phyloP scores from a whole-genome alignment of 2,113 vertebrate species.

The Callopanchax toddi region DNA sequence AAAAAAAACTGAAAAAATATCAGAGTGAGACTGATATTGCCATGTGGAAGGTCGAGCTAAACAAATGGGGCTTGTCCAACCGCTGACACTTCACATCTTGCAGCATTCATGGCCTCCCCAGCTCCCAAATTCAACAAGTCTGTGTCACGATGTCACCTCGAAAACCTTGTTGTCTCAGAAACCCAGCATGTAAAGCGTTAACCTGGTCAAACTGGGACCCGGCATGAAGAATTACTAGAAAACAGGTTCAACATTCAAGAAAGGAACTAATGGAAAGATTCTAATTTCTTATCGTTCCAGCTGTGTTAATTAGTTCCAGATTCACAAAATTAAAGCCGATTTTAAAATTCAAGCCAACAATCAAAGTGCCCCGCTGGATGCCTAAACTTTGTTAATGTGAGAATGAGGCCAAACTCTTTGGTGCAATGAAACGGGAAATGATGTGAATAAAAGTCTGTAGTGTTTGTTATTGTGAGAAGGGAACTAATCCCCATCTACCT shows the following conservation, averaged over 20 bases:
- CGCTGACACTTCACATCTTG: slow-evolving; percentile 22
- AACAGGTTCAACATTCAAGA: slow-evolving; percentile 15
- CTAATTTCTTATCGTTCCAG: neutral
- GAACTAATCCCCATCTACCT: slow-evolving; percentile 22
- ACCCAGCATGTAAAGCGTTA: slow-evolving; percentile 1
- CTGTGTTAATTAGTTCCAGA: neutral
- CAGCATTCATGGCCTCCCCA: neutral
- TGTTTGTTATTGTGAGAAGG: slow-evolving; percentile 25
- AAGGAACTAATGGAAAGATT: neutral
- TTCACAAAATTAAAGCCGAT: neutral
- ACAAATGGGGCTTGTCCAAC: slow-evolving; percentile 20
- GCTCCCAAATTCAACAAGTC: slow-evolving; percentile 2
- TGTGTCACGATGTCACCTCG: too few species aligned
- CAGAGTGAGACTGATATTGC: slow-evolving; percentile 57
- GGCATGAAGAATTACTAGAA: slow-evolving; percentile 18
- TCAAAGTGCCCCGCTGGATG: neutral
- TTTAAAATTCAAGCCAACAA: slow-evolving; percentile 12
- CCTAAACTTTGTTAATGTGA: neutral
- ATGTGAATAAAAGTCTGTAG: slow-evolving; percentile 2
- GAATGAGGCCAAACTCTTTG: neutral
- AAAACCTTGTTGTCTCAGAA: too few species aligned
- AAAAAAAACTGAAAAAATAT: slow-evolving; percentile 5
- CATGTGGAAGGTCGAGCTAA: slow-evolving; percentile 38
- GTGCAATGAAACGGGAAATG: neutral
- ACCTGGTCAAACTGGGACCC: slow-evolving; percentile 13